Percentiles rank a stretch among this genome's conserved stretches.
phyloP scores from a whole-genome alignment of 2,888 invertebrate genomes.

The Heteropelma amictum region DNA sequence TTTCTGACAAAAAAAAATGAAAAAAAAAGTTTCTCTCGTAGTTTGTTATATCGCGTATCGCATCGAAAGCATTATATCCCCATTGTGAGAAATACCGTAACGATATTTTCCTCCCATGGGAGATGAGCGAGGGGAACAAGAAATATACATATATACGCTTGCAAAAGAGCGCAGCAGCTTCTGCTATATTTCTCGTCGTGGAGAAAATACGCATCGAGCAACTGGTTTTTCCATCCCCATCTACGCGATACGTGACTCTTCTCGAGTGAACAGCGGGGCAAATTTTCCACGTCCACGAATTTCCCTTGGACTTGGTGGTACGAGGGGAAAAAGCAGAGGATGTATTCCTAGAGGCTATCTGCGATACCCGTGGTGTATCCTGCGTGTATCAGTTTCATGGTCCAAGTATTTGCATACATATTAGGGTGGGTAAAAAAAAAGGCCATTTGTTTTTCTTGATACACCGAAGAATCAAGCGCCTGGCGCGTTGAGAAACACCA shows the following conservation, averaged over 20 bases:
- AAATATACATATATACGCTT: background rate
- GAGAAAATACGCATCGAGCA: conserved; percentile 42
- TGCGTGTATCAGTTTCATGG: too few relatives aligned
- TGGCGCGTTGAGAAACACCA: too few relatives aligned
- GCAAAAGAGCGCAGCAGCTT: too few relatives aligned
- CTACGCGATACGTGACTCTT: conserved; percentile 49
- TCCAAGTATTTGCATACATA: too few relatives aligned
- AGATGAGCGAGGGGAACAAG: background rate
- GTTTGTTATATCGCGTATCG: background rate
- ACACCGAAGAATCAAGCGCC: too few relatives aligned
- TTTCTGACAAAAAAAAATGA: too few relatives aligned
- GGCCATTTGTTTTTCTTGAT: too few relatives aligned
- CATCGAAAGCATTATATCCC: conserved; percentile 20
- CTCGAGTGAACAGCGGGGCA: conserved; percentile 36
- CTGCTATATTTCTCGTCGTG: background rate
- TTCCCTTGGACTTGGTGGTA: conserved; percentile 44
- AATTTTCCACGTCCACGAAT: conserved; percentile 54
- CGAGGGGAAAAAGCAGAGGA: background rate
- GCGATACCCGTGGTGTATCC: too few relatives aligned
- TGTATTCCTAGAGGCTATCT: too few relatives aligned
- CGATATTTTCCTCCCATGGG: background rate
- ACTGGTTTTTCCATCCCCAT: conserved; percentile 43
- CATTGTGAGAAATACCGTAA: conserved; percentile 14
- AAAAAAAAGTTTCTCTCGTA: background rate
- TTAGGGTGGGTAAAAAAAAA: too few relatives aligned